Conservation (phyloP, 2,797 vertebrate genomes). For the Pseudotriccus pelzelni region DNA sequence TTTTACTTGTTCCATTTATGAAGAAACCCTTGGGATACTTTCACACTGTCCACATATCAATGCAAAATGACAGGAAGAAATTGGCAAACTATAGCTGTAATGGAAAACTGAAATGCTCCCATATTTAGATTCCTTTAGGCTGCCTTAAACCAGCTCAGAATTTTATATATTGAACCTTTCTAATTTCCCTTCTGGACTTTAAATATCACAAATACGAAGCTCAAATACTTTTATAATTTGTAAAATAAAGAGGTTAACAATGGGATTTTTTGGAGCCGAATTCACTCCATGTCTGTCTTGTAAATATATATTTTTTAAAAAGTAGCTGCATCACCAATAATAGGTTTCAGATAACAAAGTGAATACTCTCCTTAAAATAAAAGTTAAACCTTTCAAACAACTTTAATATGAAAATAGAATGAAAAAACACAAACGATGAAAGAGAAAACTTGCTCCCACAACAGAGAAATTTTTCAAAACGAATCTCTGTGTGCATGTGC, state of each 20-base stretch:
- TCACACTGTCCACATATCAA: not conserved
- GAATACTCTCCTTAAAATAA: not conserved
- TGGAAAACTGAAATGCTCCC: not conserved
- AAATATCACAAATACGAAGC: not conserved
- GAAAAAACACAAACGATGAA: not conserved
- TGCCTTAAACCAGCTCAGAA: not conserved
- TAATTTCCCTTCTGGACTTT: not conserved
- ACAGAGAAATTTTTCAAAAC: not conserved
- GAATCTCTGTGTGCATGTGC: not conserved
- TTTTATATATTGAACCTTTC: not conserved
- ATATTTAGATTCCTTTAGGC: constrained; percentile 11
- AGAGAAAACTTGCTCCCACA: not conserved
- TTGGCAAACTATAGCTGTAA: not conserved
- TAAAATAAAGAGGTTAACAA: not conserved
- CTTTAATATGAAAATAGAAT: not conserved
- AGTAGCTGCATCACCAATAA: not conserved
- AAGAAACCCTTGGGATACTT: constrained; percentile 9
- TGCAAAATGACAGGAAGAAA: constrained; percentile 13
- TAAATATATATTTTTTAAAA: not conserved
- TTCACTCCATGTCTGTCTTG: not conserved
- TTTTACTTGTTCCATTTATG: not conserved
- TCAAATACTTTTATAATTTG: not conserved
- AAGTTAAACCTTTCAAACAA: not conserved
- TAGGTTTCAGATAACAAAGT: not conserved
- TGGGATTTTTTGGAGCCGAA: not conserved